Percentiles rank a stretch among this genome's conserved stretches.
phyloP scores from a whole-genome alignment of 2,113 vertebrate species.

The Menidia beryllina region DNA sequence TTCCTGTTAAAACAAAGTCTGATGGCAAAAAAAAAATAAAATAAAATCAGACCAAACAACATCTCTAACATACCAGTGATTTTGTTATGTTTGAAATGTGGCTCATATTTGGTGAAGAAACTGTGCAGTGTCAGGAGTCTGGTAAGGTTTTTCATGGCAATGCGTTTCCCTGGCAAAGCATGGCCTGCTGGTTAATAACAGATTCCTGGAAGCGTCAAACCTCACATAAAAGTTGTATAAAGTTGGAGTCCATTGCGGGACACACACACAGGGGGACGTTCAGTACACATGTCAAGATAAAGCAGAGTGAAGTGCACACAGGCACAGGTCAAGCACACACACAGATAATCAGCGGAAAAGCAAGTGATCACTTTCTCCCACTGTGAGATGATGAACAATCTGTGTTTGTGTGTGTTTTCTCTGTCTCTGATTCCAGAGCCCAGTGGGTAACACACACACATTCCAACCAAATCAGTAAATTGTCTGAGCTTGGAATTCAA shows the following conservation, averaged over 20 bases:
- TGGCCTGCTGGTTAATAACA: slow-evolving; percentile 22
- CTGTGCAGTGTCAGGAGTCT: slow-evolving; percentile 11
- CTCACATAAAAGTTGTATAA: neutral
- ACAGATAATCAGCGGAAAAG: slow-evolving; percentile 30
- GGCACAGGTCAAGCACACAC: slow-evolving; percentile 29
- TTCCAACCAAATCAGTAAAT: slow-evolving; percentile 68
- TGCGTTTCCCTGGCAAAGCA: neutral
- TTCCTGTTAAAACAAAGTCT: slow-evolving; percentile 42
- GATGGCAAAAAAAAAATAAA: slow-evolving; percentile 26
- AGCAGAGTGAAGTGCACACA: neutral
- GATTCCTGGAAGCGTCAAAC: slow-evolving; percentile 33
- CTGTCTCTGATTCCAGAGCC: slow-evolving; percentile 43
- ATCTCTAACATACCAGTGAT: slow-evolving; percentile 23
- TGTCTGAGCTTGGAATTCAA: slow-evolving; percentile 68
- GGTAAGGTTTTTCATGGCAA: slow-evolving; percentile 39
- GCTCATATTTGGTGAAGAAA: slow-evolving; percentile 45
- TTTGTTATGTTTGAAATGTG: slow-evolving; percentile 53
- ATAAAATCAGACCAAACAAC: slow-evolving; percentile 38
- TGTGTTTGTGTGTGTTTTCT: slow-evolving; percentile 40
- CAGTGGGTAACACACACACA: slow-evolving; percentile 62
- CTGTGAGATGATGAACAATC: slow-evolving; percentile 42
- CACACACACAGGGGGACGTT: neutral
- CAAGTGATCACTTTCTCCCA: slow-evolving; percentile 33
- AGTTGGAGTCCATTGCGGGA: neutral
- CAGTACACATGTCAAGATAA: neutral